A percentile compares a stretch with the other conserved stretches of the same genome.
phyloP scores from a whole-genome alignment of 2,113 vertebrate species.

The Psilopogon haemacephalus region DNA sequence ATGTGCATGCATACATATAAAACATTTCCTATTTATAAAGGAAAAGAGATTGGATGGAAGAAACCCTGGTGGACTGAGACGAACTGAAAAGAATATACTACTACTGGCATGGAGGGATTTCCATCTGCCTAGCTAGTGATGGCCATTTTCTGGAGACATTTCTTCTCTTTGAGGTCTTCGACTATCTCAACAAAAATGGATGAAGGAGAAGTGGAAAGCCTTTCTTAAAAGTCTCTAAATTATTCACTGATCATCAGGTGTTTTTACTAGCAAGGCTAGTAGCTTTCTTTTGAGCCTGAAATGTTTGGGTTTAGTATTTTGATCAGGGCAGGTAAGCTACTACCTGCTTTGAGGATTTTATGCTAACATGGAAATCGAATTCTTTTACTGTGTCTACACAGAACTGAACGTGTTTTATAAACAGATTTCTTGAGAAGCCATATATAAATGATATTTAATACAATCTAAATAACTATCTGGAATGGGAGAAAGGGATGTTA shows the following conservation, averaged over 20 bases:
- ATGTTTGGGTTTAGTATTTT: not conserved
- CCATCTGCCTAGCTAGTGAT: not conserved
- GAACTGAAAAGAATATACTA: not conserved
- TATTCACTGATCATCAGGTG: not conserved
- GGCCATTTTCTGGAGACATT: not conserved
- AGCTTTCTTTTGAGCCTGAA: not conserved
- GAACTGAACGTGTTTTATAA: not conserved
- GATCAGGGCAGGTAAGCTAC: not conserved
- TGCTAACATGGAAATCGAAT: not conserved
- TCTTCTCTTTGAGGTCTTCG: not conserved
- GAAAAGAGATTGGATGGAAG: not conserved
- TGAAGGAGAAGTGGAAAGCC: not conserved
- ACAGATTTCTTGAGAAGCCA: not conserved
- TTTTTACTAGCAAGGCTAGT: not conserved
- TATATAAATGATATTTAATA: slow-evolving; percentile 3
- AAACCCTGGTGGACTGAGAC: not conserved
- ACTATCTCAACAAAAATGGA: not conserved
- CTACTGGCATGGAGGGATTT: not conserved
- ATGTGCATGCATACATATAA: not conserved
- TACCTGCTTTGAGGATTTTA: not conserved
- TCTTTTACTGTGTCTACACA: not conserved
- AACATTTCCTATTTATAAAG: not conserved
- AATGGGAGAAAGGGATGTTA: slow-evolving; percentile 11
- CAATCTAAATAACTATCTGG: not conserved
- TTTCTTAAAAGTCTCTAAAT: not conserved